phyloP scores from a whole-genome alignment of 1,140 invertebrate genomes.

The Orussus abietinus region DNA sequence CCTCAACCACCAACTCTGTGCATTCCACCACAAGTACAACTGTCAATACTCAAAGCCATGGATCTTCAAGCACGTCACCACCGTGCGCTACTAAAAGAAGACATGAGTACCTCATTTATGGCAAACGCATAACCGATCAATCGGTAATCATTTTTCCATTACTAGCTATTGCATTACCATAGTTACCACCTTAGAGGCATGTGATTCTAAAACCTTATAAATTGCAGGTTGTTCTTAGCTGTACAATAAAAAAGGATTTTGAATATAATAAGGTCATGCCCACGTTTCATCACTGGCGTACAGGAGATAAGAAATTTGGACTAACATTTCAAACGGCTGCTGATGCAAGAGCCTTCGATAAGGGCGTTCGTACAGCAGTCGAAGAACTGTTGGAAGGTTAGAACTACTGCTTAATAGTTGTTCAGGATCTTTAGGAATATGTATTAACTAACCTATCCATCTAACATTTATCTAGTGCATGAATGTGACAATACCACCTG shows the following conservation, averaged over 20 bases:
- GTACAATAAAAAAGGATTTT: constrained; percentile 93
- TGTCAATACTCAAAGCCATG: constrained; percentile 29
- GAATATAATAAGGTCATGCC: constrained; percentile 98
- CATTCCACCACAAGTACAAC: constrained; percentile 28
- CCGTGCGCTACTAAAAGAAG: constrained; percentile 51
- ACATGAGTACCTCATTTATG: constrained; percentile 87
- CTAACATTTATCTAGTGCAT: too few species aligned
- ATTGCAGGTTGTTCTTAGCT: constrained; percentile 87
- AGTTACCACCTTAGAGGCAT: not conserved
- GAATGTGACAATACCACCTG: too few species aligned
- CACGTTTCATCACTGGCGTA: constrained; percentile 96
- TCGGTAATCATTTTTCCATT: constrained; percentile 62
- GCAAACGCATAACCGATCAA: constrained; percentile 86
- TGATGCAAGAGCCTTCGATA: constrained; percentile 91
- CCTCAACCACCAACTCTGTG: constrained; percentile 25
- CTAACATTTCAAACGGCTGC: constrained; percentile 91
- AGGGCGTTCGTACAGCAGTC: constrained; percentile 83
- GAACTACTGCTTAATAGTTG: too few species aligned
- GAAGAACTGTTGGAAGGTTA: constrained; percentile 89
- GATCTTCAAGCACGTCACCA: constrained; percentile 40
- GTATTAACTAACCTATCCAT: too few species aligned
- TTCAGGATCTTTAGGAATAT: too few species aligned
- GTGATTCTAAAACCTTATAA: too few species aligned
- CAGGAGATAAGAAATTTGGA: constrained; percentile 91
- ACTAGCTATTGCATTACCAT: not conserved